These are phyloP conservation scores for Aphelinus certus DNA, from an alignment of 1,140 invertebrate species.

Conservation along the genomic window DNA sequence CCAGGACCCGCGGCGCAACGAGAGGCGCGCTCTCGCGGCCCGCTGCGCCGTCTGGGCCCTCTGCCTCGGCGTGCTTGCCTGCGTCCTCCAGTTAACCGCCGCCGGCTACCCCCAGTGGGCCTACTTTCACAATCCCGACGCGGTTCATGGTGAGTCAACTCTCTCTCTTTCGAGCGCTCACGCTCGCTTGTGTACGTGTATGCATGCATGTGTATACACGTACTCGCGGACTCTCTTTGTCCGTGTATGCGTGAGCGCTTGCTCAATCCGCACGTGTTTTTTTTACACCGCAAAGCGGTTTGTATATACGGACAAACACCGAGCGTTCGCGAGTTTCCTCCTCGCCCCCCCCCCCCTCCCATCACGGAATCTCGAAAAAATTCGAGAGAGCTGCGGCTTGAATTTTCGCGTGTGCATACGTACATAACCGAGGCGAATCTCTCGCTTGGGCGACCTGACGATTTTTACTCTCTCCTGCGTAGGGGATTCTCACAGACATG, in stretches of 20 bases:
- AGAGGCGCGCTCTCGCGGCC: constrained; percentile 60
- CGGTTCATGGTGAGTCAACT: constrained; percentile 58
- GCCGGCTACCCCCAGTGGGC: constrained; percentile 84
- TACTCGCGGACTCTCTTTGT: neutral
- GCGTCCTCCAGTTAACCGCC: constrained; percentile 74
- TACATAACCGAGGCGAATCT: too few species aligned
- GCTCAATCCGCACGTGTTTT: neutral
- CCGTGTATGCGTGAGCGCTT: neutral
- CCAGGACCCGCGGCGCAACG: constrained; percentile 56
- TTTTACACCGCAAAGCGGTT: neutral
- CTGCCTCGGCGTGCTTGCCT: constrained; percentile 78
- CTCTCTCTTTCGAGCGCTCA: neutral
- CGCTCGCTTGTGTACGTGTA: neutral
- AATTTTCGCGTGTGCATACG: too few species aligned
- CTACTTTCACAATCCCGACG: constrained; percentile 74
- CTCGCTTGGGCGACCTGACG: too few species aligned
- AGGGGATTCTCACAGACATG: too few species aligned
- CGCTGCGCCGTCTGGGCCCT: constrained; percentile 74
- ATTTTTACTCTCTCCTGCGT: too few species aligned
- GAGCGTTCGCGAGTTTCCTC: too few species aligned
- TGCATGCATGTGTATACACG: neutral
- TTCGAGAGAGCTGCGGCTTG: too few species aligned
- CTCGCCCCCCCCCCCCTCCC: too few species aligned
- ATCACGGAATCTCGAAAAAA: too few species aligned
- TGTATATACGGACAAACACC: too few species aligned